Percentiles rank a stretch among this genome's conserved stretches.
Conservation (phyloP, 1,140 invertebrate species). For the Drosophila carrolli region DNA sequence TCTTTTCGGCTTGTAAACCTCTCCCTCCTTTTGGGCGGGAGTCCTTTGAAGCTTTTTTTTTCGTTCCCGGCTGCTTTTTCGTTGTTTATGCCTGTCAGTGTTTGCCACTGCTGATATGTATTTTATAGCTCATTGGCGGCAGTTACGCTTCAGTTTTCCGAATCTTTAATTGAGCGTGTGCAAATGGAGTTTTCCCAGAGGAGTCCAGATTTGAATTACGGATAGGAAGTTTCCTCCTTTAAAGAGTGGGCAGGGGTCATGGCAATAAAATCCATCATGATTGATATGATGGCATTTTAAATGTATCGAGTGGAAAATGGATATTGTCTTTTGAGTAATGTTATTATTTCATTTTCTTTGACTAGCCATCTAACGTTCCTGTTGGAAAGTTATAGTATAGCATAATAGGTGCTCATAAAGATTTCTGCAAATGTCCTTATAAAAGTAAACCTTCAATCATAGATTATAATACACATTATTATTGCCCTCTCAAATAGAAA, state of each 20-base stretch:
- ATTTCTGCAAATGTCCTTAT: too few relatives aligned
- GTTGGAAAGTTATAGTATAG: too few relatives aligned
- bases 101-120: slow-evolving; percentile 39
- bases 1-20: slow-evolving; percentile 48
- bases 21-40: slow-evolving; percentile 6
- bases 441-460: neutral
- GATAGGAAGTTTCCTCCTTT: slow-evolving; percentile 2
- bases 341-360: neutral
- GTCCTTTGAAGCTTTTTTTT: slow-evolving; percentile 48
- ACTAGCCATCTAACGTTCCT: neutral
- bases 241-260: slow-evolving; percentile 4
- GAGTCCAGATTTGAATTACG: slow-evolving; percentile 17
- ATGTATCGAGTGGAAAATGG: slow-evolving; percentile 11
- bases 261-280: slow-evolving; percentile 27
- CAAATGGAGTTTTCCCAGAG: slow-evolving; percentile 31
- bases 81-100: slow-evolving; percentile 23
- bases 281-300: slow-evolving; percentile 21
- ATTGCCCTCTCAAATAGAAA: too few relatives aligned
- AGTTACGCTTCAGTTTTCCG: slow-evolving; percentile 31
- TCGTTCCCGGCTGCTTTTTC: slow-evolving; percentile 1
- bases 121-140: slow-evolving; percentile 55
- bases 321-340: neutral
- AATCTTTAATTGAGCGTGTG: slow-evolving; percentile 45
- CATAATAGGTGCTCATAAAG: too few relatives aligned
- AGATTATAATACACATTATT: neutral